Base-by-base conservation (phyloP, 2,797 vertebrate species). In the Tiaroga cobitis region DNA sequence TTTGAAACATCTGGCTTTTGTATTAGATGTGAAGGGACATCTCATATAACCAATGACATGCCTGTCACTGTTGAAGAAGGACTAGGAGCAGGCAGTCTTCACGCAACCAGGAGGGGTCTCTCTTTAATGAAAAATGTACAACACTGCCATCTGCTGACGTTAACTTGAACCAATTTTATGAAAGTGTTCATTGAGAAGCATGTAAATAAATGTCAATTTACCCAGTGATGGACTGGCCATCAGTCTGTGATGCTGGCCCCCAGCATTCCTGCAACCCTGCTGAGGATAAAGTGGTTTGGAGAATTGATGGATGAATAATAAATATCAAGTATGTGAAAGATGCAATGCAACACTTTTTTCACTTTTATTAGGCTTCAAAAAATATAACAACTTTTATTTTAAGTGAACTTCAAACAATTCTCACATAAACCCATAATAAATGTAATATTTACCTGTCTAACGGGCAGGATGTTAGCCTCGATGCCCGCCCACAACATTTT, bases 81-180 rank as follows among this genome's bases (percentile, higher is more conserved):
- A 41, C n/a, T 21, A 63, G 56, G 37, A 19, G 9, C 56, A 63
- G 24, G n/a, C 56, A 29, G 24, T 61, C 37, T 29, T 29, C 16
- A 43, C 29, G n/a, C 56, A 29, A 43, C 70, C 61, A 83, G 41
- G 70, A 76, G 59, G 72, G 46, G 34, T 77, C 32, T 19, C 34
- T 54, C 16, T 54, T 54, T 21, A 59, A 34, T 61, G 46, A 70
- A 79, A 59, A 78, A 61, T 84, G 83, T 61, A 18, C 74, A 84
- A 84, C 46, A 79, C 75, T 84, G 83, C 83, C 83, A 84, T 79
- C 83, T 78, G 51, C 65, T 79, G 83, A 21, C 29, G 6, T 34
- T 7, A 79, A 70, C 9, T 70, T 49, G 49, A 78, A 69, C 18
- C 24, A 65, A 43, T 37, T n/a, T 61, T 11, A 34, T 18, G 9